phyloP scores from a whole-genome alignment of 2,888 invertebrate genomes.

The Mantis religiosa region DNA sequence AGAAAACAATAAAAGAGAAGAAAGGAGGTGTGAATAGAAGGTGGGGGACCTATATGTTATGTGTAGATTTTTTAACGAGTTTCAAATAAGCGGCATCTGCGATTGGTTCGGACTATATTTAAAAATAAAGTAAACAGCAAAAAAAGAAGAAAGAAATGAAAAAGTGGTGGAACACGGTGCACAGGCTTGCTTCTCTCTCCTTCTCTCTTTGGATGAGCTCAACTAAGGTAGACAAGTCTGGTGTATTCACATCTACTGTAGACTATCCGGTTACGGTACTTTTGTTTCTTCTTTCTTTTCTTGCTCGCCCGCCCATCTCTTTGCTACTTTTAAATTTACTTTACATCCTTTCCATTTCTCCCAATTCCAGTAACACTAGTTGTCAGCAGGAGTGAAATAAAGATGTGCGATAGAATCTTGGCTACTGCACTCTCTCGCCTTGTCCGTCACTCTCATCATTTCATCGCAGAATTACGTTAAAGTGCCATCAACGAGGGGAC shows the following conservation, averaged over 20 bases:
- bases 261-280: not conserved
- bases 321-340: not conserved
- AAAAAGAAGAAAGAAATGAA: not conserved
- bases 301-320: not conserved
- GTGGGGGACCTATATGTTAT: not conserved
- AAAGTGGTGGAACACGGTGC: not conserved
- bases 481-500: no score
- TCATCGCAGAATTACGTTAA: no score
- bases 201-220: not conserved
- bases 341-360: not conserved
- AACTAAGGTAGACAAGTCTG: constrained; percentile 12
- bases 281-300: not conserved
- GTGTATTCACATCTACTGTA: not conserved
- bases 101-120: constrained; percentile 9
- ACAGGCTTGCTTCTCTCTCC: not conserved
- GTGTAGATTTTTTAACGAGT: not conserved
- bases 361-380: not conserved
- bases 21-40: constrained; percentile 23
- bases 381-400: constrained; percentile 4
- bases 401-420: constrained; percentile 5
- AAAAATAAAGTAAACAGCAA: not conserved
- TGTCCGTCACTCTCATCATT: not conserved
- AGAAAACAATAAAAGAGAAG: not conserved
- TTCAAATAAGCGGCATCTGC: not conserved
- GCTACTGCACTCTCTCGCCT: not conserved